phyloP scores from a whole-genome alignment of 1,140 invertebrate genomes.

The Heliconius hewitsoni region DNA sequence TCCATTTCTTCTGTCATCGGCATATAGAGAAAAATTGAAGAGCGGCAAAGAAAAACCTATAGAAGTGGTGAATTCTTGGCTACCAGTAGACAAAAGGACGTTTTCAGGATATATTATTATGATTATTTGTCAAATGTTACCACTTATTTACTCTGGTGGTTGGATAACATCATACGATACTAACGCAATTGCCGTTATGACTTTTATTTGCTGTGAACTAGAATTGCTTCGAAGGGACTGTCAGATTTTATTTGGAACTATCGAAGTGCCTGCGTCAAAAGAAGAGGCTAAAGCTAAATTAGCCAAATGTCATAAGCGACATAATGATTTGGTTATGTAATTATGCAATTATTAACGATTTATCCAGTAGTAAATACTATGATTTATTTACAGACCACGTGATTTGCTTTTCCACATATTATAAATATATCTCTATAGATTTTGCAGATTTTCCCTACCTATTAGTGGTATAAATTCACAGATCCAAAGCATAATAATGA shows the following conservation, averaged over 20 bases:
- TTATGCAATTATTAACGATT: background rate
- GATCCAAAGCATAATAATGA: background rate
- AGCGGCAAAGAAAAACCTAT: background rate
- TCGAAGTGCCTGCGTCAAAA: constrained; percentile 21
- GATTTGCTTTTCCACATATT: too few relatives aligned
- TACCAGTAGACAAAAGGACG: constrained; percentile 57
- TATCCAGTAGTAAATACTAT: too few relatives aligned
- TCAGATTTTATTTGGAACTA: constrained; percentile 46
- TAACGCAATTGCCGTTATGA: constrained; percentile 57
- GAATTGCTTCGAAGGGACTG: constrained; percentile 51
- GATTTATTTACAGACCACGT: too few relatives aligned
- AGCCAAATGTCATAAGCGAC: constrained; percentile 51
- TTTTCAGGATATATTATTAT: constrained; percentile 48
- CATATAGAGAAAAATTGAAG: background rate
- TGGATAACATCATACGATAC: constrained; percentile 65
- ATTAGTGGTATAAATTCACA: too few relatives aligned
- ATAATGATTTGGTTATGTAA: constrained; percentile 30
- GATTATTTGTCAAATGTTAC: constrained; percentile 50
- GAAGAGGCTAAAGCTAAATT: constrained; percentile 40
- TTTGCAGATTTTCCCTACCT: too few relatives aligned
- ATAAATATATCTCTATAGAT: too few relatives aligned
- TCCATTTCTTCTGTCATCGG: constrained; percentile 35
- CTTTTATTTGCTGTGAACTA: constrained; percentile 58
- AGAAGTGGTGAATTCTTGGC: constrained; percentile 46
- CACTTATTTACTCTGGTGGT: constrained; percentile 48